Evolutionary conservation across 2,888 invertebrate species (phyloP), one percentile per base, ranked within the genome.

Genomic region (Steromphala cineraria): DNA sequence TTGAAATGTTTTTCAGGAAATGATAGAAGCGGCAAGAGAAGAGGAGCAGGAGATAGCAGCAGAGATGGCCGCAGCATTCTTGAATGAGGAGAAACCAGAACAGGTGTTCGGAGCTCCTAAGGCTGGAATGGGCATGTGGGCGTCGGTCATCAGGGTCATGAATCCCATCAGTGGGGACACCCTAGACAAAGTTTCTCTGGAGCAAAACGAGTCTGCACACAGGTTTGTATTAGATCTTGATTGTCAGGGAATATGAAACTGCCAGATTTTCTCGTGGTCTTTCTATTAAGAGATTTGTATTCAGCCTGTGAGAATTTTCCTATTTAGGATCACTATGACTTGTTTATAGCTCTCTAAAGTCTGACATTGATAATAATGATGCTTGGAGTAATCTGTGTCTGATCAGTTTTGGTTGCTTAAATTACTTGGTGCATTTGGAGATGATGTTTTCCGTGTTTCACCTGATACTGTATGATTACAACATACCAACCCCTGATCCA

Each of bases 21-120:
- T 99, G 97, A 96, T 98, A 82, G 98, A 98, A 93, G 98, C 99
- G 0, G 99, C 99, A 1, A 98, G 97, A 0, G 97, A 97, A 67
- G 98, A 98, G 86, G 99, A 99, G 92, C 96, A 97, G 85, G 98
- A 98, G 89, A 94, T 99, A 78, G 99, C 99, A 0, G 96, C 97
- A 87, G 98, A 99, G 95, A 98, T 99, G 96, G 99, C 99, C 0
- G 98, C 98, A 89, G 98, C 98, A 8, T 98, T 99, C 90, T 95
- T 99, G 0, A 97, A 97, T 80, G 99, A 99, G 93, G 96, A 98
- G 84, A 94, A 99, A 2, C 98, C 99, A 1, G 99, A 99, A 94
- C 96, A 96, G 90, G 95, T 96, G 0, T 99, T 99, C 94, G 98
- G 99, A 0, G 97, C 99, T 0, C 98, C 99, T 0, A 98, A 99